phyloP scores from a whole-genome alignment of 2,797 vertebrate species.

The Myripristis murdjan region DNA sequence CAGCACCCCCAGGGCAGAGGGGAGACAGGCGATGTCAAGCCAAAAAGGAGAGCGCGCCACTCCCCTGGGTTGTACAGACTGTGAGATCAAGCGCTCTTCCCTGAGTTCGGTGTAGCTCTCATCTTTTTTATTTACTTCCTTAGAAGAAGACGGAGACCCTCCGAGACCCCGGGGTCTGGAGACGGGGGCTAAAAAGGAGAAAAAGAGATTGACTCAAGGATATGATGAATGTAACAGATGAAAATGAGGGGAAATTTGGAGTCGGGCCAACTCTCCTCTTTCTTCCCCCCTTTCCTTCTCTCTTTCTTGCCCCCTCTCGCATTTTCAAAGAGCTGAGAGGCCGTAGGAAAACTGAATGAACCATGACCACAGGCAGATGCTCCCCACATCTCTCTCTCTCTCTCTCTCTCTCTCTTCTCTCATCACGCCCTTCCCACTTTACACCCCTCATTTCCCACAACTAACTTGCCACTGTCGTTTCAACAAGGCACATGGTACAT shows the following conservation, averaged over 20 bases:
- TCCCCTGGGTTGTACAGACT: conserved; percentile 25
- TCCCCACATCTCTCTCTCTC: conserved; percentile 64
- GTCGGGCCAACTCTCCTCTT: conserved; percentile 73
- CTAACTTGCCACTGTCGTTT: conserved; percentile 59
- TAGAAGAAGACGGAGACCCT: conserved; percentile 17
- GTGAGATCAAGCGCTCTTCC: conserved; percentile 46
- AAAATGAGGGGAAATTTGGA: conserved; percentile 73
- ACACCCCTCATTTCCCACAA: conserved; percentile 73
- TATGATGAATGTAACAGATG: conserved; percentile 74
- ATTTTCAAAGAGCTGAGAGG: conserved; percentile 87
- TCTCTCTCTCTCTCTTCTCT: conserved; percentile 50
- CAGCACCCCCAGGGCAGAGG: background rate
- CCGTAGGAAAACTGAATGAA: conserved; percentile 82
- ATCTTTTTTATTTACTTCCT: conserved; percentile 63
- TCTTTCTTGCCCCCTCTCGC: conserved; percentile 81
- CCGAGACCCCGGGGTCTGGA: conserved; percentile 21
- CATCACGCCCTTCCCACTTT: conserved; percentile 64
- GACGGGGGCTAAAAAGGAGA: conserved; percentile 33
- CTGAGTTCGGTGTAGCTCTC: conserved; percentile 9
- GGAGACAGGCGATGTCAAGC: conserved; percentile 26
- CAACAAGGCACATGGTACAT: conserved; percentile 22
- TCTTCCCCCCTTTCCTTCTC: conserved; percentile 25
- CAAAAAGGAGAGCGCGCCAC: conserved; percentile 5
- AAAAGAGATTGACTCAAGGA: conserved; percentile 21
- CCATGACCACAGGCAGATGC: conserved; percentile 83